A percentile compares a stretch with the other conserved stretches of the same genome.
Conservation (phyloP, 1,140 invertebrate species). For the Episyrphus balteatus region DNA sequence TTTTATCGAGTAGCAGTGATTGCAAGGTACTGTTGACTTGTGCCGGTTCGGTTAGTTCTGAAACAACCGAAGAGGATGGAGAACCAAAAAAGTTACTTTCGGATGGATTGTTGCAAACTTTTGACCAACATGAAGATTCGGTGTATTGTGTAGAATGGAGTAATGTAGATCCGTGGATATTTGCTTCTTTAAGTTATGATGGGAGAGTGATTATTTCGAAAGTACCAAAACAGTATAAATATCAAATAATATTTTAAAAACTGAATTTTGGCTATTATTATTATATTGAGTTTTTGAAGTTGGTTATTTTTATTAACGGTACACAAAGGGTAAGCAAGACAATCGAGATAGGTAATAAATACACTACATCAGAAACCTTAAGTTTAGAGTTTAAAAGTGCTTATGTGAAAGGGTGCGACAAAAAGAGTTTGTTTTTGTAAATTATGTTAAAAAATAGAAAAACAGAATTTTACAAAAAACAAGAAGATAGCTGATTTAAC, state of each 20-base stretch:
- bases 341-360: too few species aligned
- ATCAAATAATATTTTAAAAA: conserved; percentile 64
- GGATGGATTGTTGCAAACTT: conserved; percentile 77
- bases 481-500: too few species aligned
- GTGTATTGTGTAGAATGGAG: conserved; percentile 97
- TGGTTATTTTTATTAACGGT: too few species aligned
- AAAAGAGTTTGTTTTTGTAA: too few species aligned
- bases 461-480: too few species aligned
- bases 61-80: conserved; percentile 29
- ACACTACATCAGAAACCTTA: too few species aligned
- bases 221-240: conserved; percentile 87
- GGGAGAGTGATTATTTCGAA: conserved; percentile 84
- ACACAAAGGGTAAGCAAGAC: too few species aligned
- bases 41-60: conserved; percentile 77
- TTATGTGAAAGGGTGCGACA: too few species aligned
- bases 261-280: neutral
- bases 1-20: conserved; percentile 92
- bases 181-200: conserved; percentile 95
- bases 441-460: too few species aligned
- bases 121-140: conserved; percentile 96
- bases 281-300: neutral
- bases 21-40: conserved; percentile 80
- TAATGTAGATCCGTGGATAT: conserved; percentile 92
- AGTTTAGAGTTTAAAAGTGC: too few species aligned
- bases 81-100: conserved; percentile 33